phyloP scores from a whole-genome alignment of 2,113 vertebrate genomes.

The Steatornis caripensis region DNA sequence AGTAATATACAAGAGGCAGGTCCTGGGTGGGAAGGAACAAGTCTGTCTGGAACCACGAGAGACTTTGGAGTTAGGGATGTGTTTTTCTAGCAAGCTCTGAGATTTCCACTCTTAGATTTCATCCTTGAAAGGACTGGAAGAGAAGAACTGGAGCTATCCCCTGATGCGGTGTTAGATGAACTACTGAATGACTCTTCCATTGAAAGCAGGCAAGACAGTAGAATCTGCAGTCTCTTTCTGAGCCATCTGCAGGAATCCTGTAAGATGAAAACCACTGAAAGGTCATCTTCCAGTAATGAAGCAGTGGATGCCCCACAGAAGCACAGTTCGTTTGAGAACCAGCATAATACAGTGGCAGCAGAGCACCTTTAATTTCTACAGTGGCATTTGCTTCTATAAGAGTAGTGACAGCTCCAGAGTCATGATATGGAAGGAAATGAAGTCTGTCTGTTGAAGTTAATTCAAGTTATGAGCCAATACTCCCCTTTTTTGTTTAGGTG shows the following conservation, averaged over 20 bases:
- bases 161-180: not conserved
- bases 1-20: not conserved
- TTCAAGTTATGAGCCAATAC: conserved; percentile 32
- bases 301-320: not conserved
- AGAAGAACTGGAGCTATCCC: not conserved
- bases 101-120: not conserved
- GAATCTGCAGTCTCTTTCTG: not conserved
- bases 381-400: not conserved
- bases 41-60: not conserved
- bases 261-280: not conserved
- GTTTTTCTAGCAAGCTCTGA: not conserved
- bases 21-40: not conserved
- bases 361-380: conserved; percentile 20
- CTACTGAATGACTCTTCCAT: conserved; percentile 16
- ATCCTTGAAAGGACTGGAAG: not conserved
- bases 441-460: conserved; percentile 14
- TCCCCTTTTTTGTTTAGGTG: not conserved
- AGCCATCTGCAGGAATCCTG: not conserved
- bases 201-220: not conserved
- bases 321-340: conserved; percentile 2
- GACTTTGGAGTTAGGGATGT: not conserved
- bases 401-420: not conserved
- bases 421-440: not conserved
- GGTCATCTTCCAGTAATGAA: not conserved
- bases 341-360: not conserved